Evolutionary conservation across 2,113 vertebrate species (phyloP).

Genomic region (Xiphophorus couchianus): DNA sequence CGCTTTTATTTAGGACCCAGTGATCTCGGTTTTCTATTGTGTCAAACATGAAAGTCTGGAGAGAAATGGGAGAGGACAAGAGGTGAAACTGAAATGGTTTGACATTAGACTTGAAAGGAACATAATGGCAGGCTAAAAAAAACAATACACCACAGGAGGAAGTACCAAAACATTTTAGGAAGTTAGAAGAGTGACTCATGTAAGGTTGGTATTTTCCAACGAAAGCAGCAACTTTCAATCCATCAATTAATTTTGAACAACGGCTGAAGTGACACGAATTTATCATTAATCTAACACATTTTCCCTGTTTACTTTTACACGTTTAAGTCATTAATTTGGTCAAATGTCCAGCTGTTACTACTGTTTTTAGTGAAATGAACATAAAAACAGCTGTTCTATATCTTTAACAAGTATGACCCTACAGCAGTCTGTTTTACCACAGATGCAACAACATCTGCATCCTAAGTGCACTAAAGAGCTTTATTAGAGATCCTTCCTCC

Average conservation of each 20-base stretch:
- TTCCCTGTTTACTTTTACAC: neutral
- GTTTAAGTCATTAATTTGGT: neutral
- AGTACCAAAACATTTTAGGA: neutral
- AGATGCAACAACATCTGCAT: too few species aligned
- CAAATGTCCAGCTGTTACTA: too few species aligned
- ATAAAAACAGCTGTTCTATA: too few species aligned
- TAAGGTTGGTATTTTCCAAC: constrained; percentile 2
- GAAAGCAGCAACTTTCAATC: neutral
- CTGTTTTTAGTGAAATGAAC: too few species aligned
- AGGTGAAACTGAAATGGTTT: constrained; percentile 35
- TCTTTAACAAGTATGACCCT: too few species aligned
- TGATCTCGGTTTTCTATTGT: neutral
- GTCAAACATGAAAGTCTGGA: constrained; percentile 19
- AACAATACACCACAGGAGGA: constrained; percentile 20
- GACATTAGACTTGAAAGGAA: constrained; percentile 35
- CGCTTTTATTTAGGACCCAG: constrained; percentile 19
- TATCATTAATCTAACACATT: neutral
- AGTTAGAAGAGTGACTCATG: constrained; percentile 15
- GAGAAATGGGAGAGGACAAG: constrained; percentile 26
- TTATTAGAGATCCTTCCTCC: too few species aligned
- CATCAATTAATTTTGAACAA: neutral
- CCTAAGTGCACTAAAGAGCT: too few species aligned
- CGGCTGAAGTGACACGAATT: neutral
- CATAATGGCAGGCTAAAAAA: constrained; percentile 9
- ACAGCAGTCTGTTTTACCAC: neutral